Evolutionary conservation across 2,797 vertebrate species (phyloP), one percentile per base, ranked within the genome.

Genomic region (Lagodon rhomboides): DNA sequence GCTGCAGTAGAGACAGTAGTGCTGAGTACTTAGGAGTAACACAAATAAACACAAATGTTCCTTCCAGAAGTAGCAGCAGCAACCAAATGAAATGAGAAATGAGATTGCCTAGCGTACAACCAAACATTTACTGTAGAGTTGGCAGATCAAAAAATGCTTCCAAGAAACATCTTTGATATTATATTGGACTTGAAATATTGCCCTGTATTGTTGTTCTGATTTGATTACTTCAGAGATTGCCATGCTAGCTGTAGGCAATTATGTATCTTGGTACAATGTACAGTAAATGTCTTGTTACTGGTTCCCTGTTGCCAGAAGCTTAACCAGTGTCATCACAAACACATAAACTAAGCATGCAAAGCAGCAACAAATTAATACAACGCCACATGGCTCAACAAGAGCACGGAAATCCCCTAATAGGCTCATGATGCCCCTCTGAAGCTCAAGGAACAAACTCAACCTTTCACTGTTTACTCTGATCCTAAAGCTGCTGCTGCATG

Each of bases 401-500:
- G 47, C 38, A 23, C 56, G 16, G 13, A 44, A 63, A 43, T 68
- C 38, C 61, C 58, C 44, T 22, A 50, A 73, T 5, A 77, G 76
- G 34, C 50, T 76, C 34, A 49, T 4, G 43, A 65, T 56, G 18
- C 54, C 59, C 71, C 77, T 51, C 34, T 55, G 73, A 68, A 73
- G 62, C 66, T 38, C 30, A 47, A 63, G 51, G 30, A 70, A 60
- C 79, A 77, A 71, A 74, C 50, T 63, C 46, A 65, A 73, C 58
- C 73, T 69, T 66, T 64, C 15, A 27, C 13, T 56, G 64, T 62
- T 65, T 65, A 5, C 20, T 41, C 69, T 44, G 71, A 67, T 65
- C 43, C 49, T 53, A 38, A 58, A 62, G 63, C 77, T 34, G 73
- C 73, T 56, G 72, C 81, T 54, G 59, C 67, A 65, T 44, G 70